A percentile compares a stretch with the other conserved stretches of the same genome.
Conservation (phyloP, 2,797 vertebrate species). For the Arnoldichthys spilopterus region DNA sequence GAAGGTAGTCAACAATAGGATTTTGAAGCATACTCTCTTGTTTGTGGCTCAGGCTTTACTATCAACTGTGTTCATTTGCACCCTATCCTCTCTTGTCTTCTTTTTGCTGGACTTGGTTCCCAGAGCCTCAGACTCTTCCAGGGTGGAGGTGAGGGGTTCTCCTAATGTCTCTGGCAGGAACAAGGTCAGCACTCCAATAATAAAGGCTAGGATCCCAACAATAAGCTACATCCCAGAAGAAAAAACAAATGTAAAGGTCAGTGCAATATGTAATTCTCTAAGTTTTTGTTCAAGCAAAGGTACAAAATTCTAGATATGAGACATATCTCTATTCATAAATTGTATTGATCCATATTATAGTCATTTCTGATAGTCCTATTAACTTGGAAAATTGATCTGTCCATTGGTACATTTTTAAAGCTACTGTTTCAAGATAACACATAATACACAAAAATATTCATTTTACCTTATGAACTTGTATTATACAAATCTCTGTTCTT, state of each 20-base stretch:
- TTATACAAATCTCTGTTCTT: too few species aligned
- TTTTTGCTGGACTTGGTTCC: slow-evolving; percentile 65
- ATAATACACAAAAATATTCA: too few species aligned
- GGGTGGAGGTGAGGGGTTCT: slow-evolving; percentile 82
- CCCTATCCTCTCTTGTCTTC: slow-evolving; percentile 48
- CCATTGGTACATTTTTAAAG: too few species aligned
- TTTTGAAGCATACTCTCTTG: not conserved
- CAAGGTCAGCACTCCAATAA: slow-evolving; percentile 84
- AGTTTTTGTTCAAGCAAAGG: not conserved
- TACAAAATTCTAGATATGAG: too few species aligned
- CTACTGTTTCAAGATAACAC: too few species aligned
- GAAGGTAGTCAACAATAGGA: not conserved
- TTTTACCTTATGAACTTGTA: too few species aligned
- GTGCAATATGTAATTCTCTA: not conserved
- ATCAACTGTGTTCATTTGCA: slow-evolving; percentile 66
- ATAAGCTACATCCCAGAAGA: slow-evolving; percentile 70
- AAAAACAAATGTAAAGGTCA: not conserved
- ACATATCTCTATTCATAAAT: not conserved
- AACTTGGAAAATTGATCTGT: not conserved
- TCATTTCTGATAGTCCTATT: not conserved
- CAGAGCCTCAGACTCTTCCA: slow-evolving; percentile 84
- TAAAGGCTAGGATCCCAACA: slow-evolving; percentile 86
- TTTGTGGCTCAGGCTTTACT: slow-evolving; percentile 54
- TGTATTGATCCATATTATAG: not conserved
- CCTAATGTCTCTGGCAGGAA: slow-evolving; percentile 90